Conservation (phyloP, 2,113 vertebrate species). For the Cynoglossus semilaevis region DNA sequence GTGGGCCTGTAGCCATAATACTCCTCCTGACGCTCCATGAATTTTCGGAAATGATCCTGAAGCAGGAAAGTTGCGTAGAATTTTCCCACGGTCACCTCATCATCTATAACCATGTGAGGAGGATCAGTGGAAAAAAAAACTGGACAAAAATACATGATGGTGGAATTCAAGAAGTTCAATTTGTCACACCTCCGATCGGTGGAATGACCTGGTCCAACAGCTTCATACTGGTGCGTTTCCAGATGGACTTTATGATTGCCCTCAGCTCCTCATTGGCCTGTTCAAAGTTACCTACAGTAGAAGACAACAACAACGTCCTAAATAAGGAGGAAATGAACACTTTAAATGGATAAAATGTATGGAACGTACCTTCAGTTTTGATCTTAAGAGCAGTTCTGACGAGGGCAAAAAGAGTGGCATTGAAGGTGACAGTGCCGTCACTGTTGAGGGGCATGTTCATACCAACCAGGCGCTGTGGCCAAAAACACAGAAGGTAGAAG, state of each 20-base stretch:
- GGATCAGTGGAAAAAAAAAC: background rate
- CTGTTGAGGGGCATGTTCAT: slow-evolving; percentile 99
- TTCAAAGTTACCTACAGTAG: slow-evolving; percentile 88
- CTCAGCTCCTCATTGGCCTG: slow-evolving; percentile 95
- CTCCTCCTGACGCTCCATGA: slow-evolving; percentile 96
- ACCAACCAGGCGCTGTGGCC: slow-evolving; percentile 85
- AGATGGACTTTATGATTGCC: slow-evolving; percentile 95
- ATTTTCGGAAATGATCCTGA: slow-evolving; percentile 97
- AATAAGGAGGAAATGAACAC: background rate
- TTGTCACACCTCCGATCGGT: slow-evolving; percentile 86
- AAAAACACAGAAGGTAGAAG: slow-evolving; percentile 8
- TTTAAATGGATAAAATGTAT: background rate
- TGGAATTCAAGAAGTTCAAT: background rate
- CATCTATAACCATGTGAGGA: slow-evolving; percentile 78
- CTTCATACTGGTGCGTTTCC: slow-evolving; percentile 99
- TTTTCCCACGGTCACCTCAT: slow-evolving; percentile 97
- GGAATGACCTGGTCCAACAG: slow-evolving; percentile 97
- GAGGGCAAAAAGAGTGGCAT: slow-evolving; percentile 93
- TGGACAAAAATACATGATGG: background rate
- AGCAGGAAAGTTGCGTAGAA: slow-evolving; percentile 98
- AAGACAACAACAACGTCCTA: background rate
- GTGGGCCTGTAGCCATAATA: slow-evolving; percentile 92
- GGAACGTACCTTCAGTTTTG: slow-evolving; percentile 91
- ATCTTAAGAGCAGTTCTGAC: slow-evolving; percentile 97
- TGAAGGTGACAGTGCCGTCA: slow-evolving; percentile 96